Base-by-base conservation (phyloP, 92 coral and sea anemone genomes). In the Phenganax subtilis region DNA sequence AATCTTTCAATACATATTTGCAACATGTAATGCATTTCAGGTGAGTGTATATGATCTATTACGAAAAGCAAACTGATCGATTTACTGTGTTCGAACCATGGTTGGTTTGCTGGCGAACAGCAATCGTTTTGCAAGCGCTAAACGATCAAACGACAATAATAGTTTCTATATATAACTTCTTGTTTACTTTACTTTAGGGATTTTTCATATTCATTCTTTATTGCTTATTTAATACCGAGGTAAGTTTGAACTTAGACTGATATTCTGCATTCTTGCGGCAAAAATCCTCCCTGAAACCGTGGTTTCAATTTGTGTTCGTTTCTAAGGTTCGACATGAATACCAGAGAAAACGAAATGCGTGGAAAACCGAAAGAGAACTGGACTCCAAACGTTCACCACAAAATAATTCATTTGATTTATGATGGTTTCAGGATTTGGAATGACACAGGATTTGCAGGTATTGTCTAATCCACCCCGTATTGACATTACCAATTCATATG, bases 181-280 rank as follows among this genome's bases (percentile, higher is more conserved):
- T 14, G 51, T 55, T 17, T 69, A 37, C 5, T 0, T 71, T 14
- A 64, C 72, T 85, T 0, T 76, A 93, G 98, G 98, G 98, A 25
- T 92, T 93, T 76, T 89, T 93, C 84, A 91, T 93, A 53, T 93
- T 93, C 74, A 83, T 93, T 54, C 91, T 93, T 54, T 92, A 93
- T 73, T 93, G 97, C 67, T 85, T 93, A 76, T 87, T 90, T 64
- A 93, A 90, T 75, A 89, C 97, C 10, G 97, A 93, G 91, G 97
- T 93, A 55, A 80, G 92, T 62, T 11, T 51, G 47, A 37, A 37
- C 2, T 37, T 37, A 37, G 47, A 37, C 5, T 37, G 25, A 37
- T 37, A 1, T 51, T 14, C 37, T 72, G 1, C 29, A 10, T 72
- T 51, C 17, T 55, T 37, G 5, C 28, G 44, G n/a, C 75, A 1